Base-by-base conservation (phyloP, 2,888 invertebrate genomes). In the Hirtodrosophila confusa region DNA sequence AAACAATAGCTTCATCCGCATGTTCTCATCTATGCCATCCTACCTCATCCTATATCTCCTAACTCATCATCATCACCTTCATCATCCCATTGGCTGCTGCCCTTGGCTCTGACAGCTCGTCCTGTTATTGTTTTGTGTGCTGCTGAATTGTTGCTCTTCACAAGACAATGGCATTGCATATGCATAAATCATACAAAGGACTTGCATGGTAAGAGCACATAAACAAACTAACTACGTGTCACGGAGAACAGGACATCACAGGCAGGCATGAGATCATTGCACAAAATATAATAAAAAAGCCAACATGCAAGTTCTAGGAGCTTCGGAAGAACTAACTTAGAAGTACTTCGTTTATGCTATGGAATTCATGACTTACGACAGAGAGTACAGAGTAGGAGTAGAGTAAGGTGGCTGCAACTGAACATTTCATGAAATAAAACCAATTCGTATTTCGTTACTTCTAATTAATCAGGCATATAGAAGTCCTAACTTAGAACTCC, bases 1-100 rank as follows among this genome's bases (percentile, higher is more conserved):
- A 10, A 48, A 60, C 67, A 69, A 61, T 51, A 36, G 40, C 23
- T 55, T 41, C 53, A 58, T 48, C 27, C 33, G 10, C 43, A 55
- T 35, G 50, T 37, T 35, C 37, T 11, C 35, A 33, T 43, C 35
- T 11, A 10, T 29, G 36, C 17, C 44, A 41, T 39, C 43, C 31
- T 31, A 29, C 17, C 17, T 17, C 17, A 17, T 17, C 17, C 17
- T 17, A 17, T 17, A 17, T 17, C 17, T 17, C 17, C 17, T 17
- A 17, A 17, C 17, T 17, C 17, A 17, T 17, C 17, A 2, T 17
- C 17, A 17, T 17, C 17, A n/a, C n/a, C n/a, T n/a, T 17, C 39
- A 48, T 41, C 53, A 41, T 44, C 11, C 11, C 33, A 17, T 17
- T 24, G 48, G 39, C 37, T 31, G 12, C 11, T 35, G 43, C 45